phyloP scores from a whole-genome alignment of 2,797 vertebrate genomes.

The Dendrocincla fuliginosa region DNA sequence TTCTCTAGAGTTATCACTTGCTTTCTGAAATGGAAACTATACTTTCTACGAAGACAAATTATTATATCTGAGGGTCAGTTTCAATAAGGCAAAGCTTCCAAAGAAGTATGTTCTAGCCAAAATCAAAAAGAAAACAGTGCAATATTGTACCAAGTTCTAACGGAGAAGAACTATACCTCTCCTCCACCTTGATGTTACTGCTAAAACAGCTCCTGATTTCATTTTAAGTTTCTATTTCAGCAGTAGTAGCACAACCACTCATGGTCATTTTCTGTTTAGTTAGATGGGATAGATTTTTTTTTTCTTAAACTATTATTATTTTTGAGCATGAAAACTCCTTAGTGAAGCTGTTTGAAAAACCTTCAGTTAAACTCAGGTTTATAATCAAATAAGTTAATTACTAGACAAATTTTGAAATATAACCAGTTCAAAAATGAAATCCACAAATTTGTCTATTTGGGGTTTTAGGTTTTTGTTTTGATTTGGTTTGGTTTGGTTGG shows the following conservation, averaged over 20 bases:
- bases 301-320: neutral
- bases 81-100: neutral
- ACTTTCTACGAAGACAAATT: neutral
- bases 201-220: neutral
- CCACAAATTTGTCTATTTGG: neutral
- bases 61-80: neutral
- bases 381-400: neutral
- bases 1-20: neutral
- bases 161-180: neutral
- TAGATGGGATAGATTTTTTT: neutral
- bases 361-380: neutral
- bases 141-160: neutral
- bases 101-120: neutral
- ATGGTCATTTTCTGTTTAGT: neutral
- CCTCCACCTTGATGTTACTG: neutral
- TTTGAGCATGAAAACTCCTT: neutral
- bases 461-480: neutral
- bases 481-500: no score
- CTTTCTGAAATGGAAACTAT: neutral
- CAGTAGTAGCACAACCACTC: neutral
- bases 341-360: neutral
- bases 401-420: neutral
- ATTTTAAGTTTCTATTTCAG: neutral
- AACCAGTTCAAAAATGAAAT: neutral
- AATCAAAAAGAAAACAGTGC: neutral